Evolutionary conservation across 2,888 invertebrate species (phyloP).

Genomic region (Dromius quadrimaculatus): DNA sequence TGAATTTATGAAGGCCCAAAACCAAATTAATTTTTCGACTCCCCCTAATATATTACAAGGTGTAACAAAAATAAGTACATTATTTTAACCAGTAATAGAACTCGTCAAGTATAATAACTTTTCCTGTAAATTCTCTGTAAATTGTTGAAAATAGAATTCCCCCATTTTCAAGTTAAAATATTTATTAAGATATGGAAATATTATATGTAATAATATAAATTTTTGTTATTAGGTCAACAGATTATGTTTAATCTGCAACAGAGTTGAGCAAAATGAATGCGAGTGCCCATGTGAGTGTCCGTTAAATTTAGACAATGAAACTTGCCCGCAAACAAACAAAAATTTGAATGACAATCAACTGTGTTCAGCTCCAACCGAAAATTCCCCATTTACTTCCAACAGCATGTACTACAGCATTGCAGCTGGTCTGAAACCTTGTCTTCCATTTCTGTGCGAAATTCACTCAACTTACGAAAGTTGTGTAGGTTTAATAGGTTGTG

Average conservation of each 20-base stretch:
- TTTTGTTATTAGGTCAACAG: constrained; percentile 78
- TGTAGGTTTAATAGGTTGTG: constrained; percentile 83
- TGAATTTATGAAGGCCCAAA: too few species aligned
- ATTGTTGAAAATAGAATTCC: too few species aligned
- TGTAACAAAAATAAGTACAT: too few species aligned
- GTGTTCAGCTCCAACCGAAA: constrained; percentile 61
- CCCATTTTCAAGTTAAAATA: too few species aligned
- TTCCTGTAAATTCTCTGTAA: too few species aligned
- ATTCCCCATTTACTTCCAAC: constrained; percentile 36
- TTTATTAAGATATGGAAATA: too few species aligned
- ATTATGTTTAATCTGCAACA: constrained; percentile 89
- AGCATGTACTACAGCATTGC: constrained; percentile 53
- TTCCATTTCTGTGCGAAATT: constrained; percentile 77
- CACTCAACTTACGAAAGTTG: constrained; percentile 76
- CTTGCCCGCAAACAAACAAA: constrained; percentile 61
- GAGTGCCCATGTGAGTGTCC: constrained; percentile 96
- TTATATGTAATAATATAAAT: too few species aligned
- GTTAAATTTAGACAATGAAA: constrained; percentile 59
- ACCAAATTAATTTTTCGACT: too few species aligned
- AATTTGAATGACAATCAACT: constrained; percentile 61
- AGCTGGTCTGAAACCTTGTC: constrained; percentile 71
- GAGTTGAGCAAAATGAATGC: constrained; percentile 94
- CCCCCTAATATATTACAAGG: too few species aligned
- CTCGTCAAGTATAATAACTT: too few species aligned
- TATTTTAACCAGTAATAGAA: too few species aligned